A percentile compares a stretch with the other conserved stretches of the same genome.
Evolutionary conservation across 1,140 invertebrate species (phyloP).

Genomic region (Linepithema humile): DNA sequence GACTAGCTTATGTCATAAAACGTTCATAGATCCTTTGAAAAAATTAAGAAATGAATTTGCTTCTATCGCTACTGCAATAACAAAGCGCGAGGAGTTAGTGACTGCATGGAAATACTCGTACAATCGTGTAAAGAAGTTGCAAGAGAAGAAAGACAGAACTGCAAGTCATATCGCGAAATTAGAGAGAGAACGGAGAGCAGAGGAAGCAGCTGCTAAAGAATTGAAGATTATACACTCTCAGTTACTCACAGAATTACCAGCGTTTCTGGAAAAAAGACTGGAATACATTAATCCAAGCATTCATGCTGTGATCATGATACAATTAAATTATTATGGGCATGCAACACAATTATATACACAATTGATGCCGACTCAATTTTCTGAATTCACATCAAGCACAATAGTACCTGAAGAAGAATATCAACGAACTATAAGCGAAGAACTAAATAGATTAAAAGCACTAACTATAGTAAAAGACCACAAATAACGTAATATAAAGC

Average conservation of each 20-base stretch:
- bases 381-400: constrained; percentile 66
- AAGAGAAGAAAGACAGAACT: constrained; percentile 81
- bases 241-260: constrained; percentile 76
- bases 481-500: too few species aligned
- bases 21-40: constrained; percentile 82
- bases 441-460: constrained; percentile 77
- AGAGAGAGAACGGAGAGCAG: constrained; percentile 76
- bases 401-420: constrained; percentile 76
- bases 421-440: constrained; percentile 71
- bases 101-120: constrained; percentile 76
- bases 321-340: constrained; percentile 83
- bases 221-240: constrained; percentile 77
- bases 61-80: constrained; percentile 74
- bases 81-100: constrained; percentile 80
- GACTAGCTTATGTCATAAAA: constrained; percentile 74
- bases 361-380: constrained; percentile 75
- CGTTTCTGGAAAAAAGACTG: constrained; percentile 80
- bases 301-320: constrained; percentile 82
- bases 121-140: constrained; percentile 78
- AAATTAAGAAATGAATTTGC: constrained; percentile 80
- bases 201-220: constrained; percentile 77
- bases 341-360: constrained; percentile 81
- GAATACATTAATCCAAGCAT: constrained; percentile 82
- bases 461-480: constrained; percentile 80
- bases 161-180: constrained; percentile 81